Conservation (phyloP, 2,797 vertebrate species). For the Gastrophryne carolinensis region DNA sequence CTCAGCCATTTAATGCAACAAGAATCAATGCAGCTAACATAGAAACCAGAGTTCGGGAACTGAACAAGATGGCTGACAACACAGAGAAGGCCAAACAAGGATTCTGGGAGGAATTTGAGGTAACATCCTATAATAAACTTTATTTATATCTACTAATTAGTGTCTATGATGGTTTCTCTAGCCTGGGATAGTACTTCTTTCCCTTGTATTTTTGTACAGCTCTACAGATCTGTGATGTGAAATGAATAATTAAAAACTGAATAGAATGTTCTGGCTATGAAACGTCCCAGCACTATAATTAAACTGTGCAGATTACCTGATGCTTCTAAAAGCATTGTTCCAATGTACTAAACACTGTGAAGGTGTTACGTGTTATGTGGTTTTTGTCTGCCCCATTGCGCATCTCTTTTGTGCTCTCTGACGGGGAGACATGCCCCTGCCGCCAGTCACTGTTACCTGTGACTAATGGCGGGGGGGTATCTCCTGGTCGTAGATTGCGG, state of each 20-base stretch:
- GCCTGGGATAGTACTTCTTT: too few species aligned
- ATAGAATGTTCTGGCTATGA: slow-evolving; percentile 6
- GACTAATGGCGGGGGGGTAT: too few species aligned
- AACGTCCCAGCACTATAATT: slow-evolving; percentile 12
- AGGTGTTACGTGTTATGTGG: slow-evolving; percentile 23
- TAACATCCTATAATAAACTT: slow-evolving; percentile 59
- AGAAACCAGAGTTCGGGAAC: slow-evolving; percentile 81
- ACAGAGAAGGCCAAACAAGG: slow-evolving; percentile 86
- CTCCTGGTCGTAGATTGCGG: too few species aligned
- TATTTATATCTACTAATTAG: too few species aligned
- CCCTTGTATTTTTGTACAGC: background rate
- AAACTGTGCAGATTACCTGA: slow-evolving; percentile 3
- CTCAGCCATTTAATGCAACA: slow-evolving; percentile 83
- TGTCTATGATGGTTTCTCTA: too few species aligned
- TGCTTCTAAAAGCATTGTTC: background rate
- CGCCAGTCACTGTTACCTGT: too few species aligned
- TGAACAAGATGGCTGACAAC: slow-evolving; percentile 84
- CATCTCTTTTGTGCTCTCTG: too few species aligned
- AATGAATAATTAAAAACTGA: background rate
- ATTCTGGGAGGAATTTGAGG: slow-evolving; percentile 93
- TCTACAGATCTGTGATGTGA: background rate
- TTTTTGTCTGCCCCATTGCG: too few species aligned
- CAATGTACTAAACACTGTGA: background rate
- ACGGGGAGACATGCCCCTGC: too few species aligned
- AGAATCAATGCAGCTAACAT: slow-evolving; percentile 85